These are phyloP conservation scores for Laspeyria flexula DNA, from an alignment of 2,888 invertebrate species.

Conservation along the genomic window DNA sequence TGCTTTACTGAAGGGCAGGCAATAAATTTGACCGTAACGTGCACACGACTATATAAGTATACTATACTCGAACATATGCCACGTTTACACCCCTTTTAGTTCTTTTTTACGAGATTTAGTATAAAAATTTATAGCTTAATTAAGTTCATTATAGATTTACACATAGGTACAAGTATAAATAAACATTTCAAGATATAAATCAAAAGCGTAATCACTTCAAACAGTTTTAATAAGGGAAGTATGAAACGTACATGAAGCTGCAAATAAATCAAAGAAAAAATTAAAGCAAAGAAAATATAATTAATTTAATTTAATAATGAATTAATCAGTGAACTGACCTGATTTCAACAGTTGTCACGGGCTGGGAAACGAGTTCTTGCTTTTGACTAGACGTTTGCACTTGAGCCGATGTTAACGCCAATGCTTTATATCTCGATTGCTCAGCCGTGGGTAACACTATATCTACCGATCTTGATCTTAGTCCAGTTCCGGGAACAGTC, in stretches of 20 bases:
- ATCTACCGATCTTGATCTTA: conserved; percentile 94
- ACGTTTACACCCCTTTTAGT: conserved; percentile 33
- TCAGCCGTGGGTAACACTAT: conserved; percentile 95
- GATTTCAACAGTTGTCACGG: conserved; percentile 53
- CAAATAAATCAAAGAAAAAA: conserved; percentile 34
- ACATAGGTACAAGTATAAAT: not conserved
- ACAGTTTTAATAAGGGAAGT: no score
- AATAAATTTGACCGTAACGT: conserved; percentile 25
- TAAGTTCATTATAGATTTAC: conserved; percentile 12
- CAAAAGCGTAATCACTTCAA: conserved; percentile 2
- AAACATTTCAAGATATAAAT: not conserved
- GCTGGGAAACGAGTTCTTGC: conserved; percentile 50
- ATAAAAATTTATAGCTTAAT: conserved; percentile 29
- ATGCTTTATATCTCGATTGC: conserved; percentile 94
- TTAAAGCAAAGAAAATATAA: conserved; percentile 32
- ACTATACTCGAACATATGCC: conserved; percentile 20
- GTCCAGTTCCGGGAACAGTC: conserved; percentile 90
- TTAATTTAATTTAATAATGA: conserved; percentile 24
- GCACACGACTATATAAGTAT: conserved; percentile 1
- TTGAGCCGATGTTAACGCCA: conserved; percentile 88
- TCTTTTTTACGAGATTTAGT: conserved; percentile 39
- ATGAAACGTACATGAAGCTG: no score
- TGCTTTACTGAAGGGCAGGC: not conserved
- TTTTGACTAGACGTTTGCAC: conserved; percentile 50
- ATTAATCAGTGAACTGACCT: conserved; percentile 63